These are phyloP conservation scores for Dromius quadrimaculatus DNA, from an alignment of 2,888 invertebrate species.

Conservation along the genomic window DNA sequence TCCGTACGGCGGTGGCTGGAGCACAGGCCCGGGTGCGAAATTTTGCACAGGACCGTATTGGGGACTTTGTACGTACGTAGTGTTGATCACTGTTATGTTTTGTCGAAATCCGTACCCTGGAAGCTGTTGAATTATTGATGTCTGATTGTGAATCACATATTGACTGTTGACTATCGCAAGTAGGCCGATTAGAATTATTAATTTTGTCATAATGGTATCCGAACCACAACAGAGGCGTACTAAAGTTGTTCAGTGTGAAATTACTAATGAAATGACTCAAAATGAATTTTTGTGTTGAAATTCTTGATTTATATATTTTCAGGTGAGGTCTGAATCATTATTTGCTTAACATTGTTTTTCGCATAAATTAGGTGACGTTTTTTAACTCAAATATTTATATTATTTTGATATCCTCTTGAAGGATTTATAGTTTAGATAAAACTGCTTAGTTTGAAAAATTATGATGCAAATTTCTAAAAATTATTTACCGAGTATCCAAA, in stretches of 20 bases:
- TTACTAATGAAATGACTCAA: background rate
- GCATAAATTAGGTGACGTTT: conserved; percentile 8
- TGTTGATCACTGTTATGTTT: conserved; percentile 27
- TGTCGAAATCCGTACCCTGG: background rate
- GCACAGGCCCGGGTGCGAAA: background rate
- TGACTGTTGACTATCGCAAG: conserved; percentile 19
- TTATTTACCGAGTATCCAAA: too few species aligned
- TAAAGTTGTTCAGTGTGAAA: conserved; percentile 14
- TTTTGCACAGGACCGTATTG: conserved; percentile 8
- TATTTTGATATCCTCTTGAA: too few species aligned
- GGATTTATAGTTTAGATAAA: too few species aligned
- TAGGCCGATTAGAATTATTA: background rate
- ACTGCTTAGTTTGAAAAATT: too few species aligned
- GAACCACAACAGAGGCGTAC: conserved; percentile 28
- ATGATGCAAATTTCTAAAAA: too few species aligned
- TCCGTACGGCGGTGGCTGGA: conserved; percentile 5
- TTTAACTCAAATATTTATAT: background rate
- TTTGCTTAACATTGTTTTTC: conserved; percentile 19
- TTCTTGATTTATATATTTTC: background rate
- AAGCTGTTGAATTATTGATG: conserved; percentile 3
- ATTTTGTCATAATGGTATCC: conserved; percentile 1
- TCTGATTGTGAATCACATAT: conserved; percentile 2
- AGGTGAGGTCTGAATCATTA: conserved; percentile 17
- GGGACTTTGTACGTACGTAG: conserved; percentile 13
- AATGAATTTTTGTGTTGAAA: background rate